Base-by-base conservation (phyloP, 2,888 invertebrate genomes). In the Adelphocoris suturalis region DNA sequence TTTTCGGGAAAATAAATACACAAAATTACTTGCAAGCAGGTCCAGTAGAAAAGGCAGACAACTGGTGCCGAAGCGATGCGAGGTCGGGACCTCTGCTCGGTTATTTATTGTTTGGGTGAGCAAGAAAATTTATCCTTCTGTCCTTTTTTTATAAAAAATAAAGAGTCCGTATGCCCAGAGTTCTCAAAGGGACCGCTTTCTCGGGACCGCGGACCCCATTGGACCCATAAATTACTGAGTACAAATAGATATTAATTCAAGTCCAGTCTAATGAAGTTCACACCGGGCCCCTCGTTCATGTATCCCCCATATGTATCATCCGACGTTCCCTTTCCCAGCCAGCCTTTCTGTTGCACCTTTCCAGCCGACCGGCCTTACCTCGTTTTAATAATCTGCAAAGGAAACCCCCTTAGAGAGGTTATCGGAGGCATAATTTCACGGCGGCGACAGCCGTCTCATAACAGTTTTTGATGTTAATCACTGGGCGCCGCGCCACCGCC, bases 191-290 rank as follows among this genome's bases (percentile, higher is more conserved):
- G 19, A 48, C 85, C 85, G 85, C 85, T 28, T 55, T 28, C 52
- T 48, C 47, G 82, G 19, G 23, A 27, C 55, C 82, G 48, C 48
- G 52, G 81, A 14, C 81, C 81, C 16, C 48, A 19, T 23, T 14
- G 37, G 85, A 55, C 85, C 2, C 57, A 86, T 86, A 86, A 86
- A 86, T 86, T 46, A 61, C 28, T 28, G 61, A 37, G 23, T 61
- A 86, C 85, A 86, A 86, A 86, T 86, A 86, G 85, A 86, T 86
- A 86, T 86, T 86, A 86, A 86, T 86, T 86, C 85, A 61, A 23
- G 85, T 86, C 85, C 85, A 86, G 85, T 86, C 85, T 86, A 86
- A 86, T 86, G 85, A 86, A 86, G 85, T 86, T 86, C 85, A 86
- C 85, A 61, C 19, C 55, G 55, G 85, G 47, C 57, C 46, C 37